Base-by-base conservation (phyloP, 2,888 invertebrate species). In the Gibbula magus region DNA sequence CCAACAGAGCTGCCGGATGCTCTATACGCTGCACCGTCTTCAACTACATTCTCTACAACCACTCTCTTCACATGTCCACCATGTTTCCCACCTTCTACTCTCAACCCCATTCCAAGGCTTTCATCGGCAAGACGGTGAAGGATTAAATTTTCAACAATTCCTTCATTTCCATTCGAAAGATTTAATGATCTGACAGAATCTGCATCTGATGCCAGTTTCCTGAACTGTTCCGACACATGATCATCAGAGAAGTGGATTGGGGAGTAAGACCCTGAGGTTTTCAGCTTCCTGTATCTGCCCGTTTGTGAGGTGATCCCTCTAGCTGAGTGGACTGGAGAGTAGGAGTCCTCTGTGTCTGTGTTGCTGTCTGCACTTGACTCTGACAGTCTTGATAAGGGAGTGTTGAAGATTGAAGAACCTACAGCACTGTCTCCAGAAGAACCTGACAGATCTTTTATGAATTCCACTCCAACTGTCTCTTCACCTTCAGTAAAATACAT, bases 11-110 rank as follows among this genome's bases (percentile, higher is more conserved):
- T 83, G 1, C 89, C 88, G n/a, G 89, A 87, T 3, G 90, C 89
- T 74, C 88, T 78, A 77, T 89, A 88, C 0, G 91, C 91, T 53
- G 91, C 90, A 3, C 91, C 91, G 20, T 90, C 91, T 80, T 89
- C 88, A 35, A 87, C 88, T 18, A 92, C 88, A 77, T 87, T 88
- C 77, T 90, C 89, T 29, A 98, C 97, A 84, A 96, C 96, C 75
- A 98, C 94, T 86, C 96, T 94, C 82, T 96, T 95, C 0, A 98
- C 97, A 87, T 95, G 95, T 13, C 95, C 94, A 52, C 96, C 96
- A 86, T 96, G 96, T 54, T 96, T 96, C 18, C 97, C 97, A 61
- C 97, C 97, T 93, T 98, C 97, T 91, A 98, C 97, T 92, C 97
- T 97, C 0, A 98, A 94, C 0, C 97, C 97, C 90, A 98, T 96